Percentiles rank a stretch among this genome's conserved stretches.
Conservation (phyloP, 2,888 invertebrate genomes). For the Agrochola circellaris region DNA sequence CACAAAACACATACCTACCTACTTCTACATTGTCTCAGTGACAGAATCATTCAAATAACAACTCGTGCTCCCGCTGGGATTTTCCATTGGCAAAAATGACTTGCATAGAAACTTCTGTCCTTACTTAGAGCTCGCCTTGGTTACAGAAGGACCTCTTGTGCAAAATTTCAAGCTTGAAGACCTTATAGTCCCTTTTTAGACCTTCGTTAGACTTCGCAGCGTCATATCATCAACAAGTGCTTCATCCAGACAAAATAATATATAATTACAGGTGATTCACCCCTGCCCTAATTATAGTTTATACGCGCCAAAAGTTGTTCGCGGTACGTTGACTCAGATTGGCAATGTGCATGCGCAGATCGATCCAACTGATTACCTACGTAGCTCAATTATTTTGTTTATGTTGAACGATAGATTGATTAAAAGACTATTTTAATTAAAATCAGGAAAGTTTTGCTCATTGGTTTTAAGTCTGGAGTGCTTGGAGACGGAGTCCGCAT, state of each 20-base stretch:
- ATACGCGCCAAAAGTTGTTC: constrained; percentile 49
- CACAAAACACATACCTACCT: not conserved
- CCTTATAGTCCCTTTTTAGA: too few relatives aligned
- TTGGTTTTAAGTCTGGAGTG: not conserved
- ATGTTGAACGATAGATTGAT: constrained; percentile 1
- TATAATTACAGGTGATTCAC: constrained; percentile 60
- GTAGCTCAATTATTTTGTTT: constrained; percentile 8
- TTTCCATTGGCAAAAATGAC: too few relatives aligned
- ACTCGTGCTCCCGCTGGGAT: too few relatives aligned
- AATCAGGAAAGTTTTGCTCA: not conserved
- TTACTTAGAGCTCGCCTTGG: too few relatives aligned
- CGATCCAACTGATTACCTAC: constrained; percentile 12
- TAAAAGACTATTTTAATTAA: not conserved
- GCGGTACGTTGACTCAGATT: constrained; percentile 32
- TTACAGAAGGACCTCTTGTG: too few relatives aligned
- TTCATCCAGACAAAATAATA: constrained; percentile 8
- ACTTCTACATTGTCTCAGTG: not conserved
- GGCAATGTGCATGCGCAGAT: constrained; percentile 36
- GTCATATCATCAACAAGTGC: not conserved
- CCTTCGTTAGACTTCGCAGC: too few relatives aligned
- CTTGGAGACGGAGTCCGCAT: not conserved
- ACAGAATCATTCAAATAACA: not conserved
- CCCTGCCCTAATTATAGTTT: constrained; percentile 63
- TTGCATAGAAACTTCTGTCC: too few relatives aligned
- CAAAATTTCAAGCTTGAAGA: too few relatives aligned